Evolutionary conservation across 1,140 invertebrate genomes (phyloP), one percentile per base, ranked within the genome.

Genomic region (Acromyrmex charruanus): DNA sequence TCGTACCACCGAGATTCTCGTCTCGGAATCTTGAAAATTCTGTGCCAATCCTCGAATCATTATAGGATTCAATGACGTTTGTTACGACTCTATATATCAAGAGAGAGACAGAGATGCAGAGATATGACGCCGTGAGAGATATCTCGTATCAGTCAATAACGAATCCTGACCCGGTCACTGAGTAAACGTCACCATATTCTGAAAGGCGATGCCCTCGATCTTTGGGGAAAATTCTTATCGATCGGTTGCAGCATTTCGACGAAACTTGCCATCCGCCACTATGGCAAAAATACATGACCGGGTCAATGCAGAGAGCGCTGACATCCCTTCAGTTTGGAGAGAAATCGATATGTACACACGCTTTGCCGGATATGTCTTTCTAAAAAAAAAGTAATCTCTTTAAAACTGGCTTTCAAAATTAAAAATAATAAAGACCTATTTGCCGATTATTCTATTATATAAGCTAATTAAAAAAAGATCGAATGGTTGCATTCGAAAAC

Each of bases 211-310:
- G 68, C 25, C 68, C 80, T 21, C 69, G 68, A 61, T 74, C 35
- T 74, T 74, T 31, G 53, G 53, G 55, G 35, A 28, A 61, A 82
- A 74, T 74, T 82, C 25, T 21, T 82, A 74, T 82, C 80, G 69
- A 74, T 82, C 55, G 53, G 21, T 49, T 16, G 68, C 4, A 35
- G 39, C 39, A n/a, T 74, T 72, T 59, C 35, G 39, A 31, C 18
- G 68, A 82, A 74, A 82, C 35, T 82, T 35, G 39, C 39, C 39
- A 71, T 71, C 31, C 63, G 51, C 66, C 39, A 25, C 68, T 31
- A 58, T 21, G 14, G 18, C 55, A 39, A 74, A 74, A 82, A 81
- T 80, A 55, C n/a, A 81, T 69, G 44, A 81, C 51, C 65, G 21
- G 65, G 65, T 69, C 44, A 81, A 39, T 69, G 77, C 49, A 18